Evolutionary conservation across 2,797 vertebrate genomes (phyloP).

Genomic region (Cyprinella venusta): DNA sequence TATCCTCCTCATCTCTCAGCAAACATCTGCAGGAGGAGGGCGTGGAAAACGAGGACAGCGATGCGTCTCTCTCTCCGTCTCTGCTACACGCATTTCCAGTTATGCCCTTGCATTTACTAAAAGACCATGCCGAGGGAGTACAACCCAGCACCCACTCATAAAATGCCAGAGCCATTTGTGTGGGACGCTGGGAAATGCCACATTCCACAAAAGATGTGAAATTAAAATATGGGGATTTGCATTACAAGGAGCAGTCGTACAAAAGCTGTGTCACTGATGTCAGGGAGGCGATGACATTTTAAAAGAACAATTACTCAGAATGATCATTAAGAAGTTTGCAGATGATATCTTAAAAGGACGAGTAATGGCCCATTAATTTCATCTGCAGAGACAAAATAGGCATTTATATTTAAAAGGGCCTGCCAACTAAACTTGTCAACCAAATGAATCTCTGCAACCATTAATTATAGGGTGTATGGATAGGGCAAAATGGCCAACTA

Average conservation of each 20-base stretch:
- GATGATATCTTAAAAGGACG: slow-evolving; percentile 33
- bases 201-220: slow-evolving; percentile 27
- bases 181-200: slow-evolving; percentile 29
- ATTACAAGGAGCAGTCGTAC: slow-evolving; percentile 10
- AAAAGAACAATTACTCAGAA: slow-evolving; percentile 44
- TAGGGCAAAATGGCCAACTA: background rate
- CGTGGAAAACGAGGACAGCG: slow-evolving; percentile 62
- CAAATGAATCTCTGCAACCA: background rate
- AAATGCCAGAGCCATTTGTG: slow-evolving; percentile 39
- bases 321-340: slow-evolving; percentile 28
- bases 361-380: slow-evolving; percentile 28
- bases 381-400: slow-evolving; percentile 14
- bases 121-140: slow-evolving; percentile 29
- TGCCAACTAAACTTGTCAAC: slow-evolving; percentile 24
- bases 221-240: slow-evolving; percentile 37
- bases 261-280: slow-evolving; percentile 29
- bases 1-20: slow-evolving; percentile 65
- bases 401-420: slow-evolving; percentile 13
- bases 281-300: slow-evolving; percentile 32
- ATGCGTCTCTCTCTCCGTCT: background rate
- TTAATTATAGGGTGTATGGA: background rate
- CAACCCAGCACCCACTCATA: slow-evolving; percentile 55
- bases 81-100: slow-evolving; percentile 9
- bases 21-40: slow-evolving; percentile 69
- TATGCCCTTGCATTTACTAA: slow-evolving; percentile 37